Base-by-base conservation (phyloP, 1,140 invertebrate genomes). In the Bombus vancouverensis region DNA sequence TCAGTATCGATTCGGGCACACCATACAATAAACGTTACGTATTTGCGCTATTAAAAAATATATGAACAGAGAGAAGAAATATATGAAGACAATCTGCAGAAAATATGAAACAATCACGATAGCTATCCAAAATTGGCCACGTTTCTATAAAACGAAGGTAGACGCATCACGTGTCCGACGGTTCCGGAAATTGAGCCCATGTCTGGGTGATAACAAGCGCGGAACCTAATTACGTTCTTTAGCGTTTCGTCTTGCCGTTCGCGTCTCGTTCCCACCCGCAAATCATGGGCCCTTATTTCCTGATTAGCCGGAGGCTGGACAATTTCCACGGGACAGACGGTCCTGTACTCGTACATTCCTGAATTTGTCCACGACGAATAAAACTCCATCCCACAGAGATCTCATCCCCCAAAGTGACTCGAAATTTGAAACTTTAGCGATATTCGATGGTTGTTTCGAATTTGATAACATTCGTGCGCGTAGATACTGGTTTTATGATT, bases 151-250 rank as follows among this genome's bases (percentile, higher is more conserved):
- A n/a, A 65, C 39, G 42, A 68, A n/a, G 13, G 3, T 10, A 34
- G 9, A 22, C 32, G 8, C 10, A 10, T 53, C 5, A 68, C 25
- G 25, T 8, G 37, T 62, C 47, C 25, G 59, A 22, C 47, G 59
- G 62, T 37, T 47, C 42, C 78, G 89, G 89, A 90, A 90, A 90
- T 90, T 87, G 65, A 87, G 62, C 47, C 70, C 82, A 37, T 32
- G 82, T 87, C 81, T 90, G 81, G n/a, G 66, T 15, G 68, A 65
- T 89, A 87, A 84, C 81, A 53, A 87, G 73, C 77, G 59, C 39
- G 57, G 62, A 89, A 90, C 42, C 77, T 65, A 89, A 89, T 90
- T 89, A 90, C 88, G 81, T 81, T 66, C 75, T 89, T 89, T 28
- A 78, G 25, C 68, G 37, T 71, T 39, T 34, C 57, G 65, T 66